These are phyloP conservation scores for Notolabrus celidotus DNA, from an alignment of 2,797 vertebrate species.

Conservation along the genomic window DNA sequence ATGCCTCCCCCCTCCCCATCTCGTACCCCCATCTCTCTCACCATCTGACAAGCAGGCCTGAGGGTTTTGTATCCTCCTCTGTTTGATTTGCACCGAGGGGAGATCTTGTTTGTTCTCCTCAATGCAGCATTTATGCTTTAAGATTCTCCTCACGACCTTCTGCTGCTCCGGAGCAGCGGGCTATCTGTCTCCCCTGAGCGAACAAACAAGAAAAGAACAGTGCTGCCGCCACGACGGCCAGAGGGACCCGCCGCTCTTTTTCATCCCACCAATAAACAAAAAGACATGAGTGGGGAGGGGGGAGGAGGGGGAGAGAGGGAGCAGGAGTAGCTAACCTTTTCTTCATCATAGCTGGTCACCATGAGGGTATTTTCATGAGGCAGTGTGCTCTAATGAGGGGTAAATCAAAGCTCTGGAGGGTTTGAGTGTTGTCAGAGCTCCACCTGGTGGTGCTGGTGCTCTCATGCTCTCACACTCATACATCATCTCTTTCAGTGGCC, in stretches of 20 bases:
- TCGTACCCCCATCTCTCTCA: constrained; percentile 17
- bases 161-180: constrained; percentile 66
- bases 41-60: constrained; percentile 67
- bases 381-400: constrained; percentile 50
- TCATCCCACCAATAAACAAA: constrained; percentile 41
- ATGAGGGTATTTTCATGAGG: constrained; percentile 27
- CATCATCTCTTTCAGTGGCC: constrained; percentile 22
- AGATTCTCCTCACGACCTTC: constrained; percentile 82
- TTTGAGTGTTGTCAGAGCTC: constrained; percentile 58
- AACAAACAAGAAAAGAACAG: constrained; percentile 63
- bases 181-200: constrained; percentile 74
- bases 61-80: constrained; percentile 66
- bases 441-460: constrained; percentile 59
- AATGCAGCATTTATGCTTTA: constrained; percentile 82
- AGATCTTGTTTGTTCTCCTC: constrained; percentile 82
- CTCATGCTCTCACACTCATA: constrained; percentile 35
- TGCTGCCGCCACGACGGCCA: constrained; percentile 7
- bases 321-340: constrained; percentile 15
- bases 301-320: neutral
- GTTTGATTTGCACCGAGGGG: constrained; percentile 77
- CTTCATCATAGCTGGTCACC: constrained; percentile 36
- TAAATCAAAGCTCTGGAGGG: constrained; percentile 23
- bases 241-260: constrained; percentile 53
- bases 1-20: constrained; percentile 28
- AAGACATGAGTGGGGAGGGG: neutral